These are phyloP conservation scores for Lycocorax pyrrhopterus DNA, from an alignment of 2,113 vertebrate species.

Conservation along the genomic window DNA sequence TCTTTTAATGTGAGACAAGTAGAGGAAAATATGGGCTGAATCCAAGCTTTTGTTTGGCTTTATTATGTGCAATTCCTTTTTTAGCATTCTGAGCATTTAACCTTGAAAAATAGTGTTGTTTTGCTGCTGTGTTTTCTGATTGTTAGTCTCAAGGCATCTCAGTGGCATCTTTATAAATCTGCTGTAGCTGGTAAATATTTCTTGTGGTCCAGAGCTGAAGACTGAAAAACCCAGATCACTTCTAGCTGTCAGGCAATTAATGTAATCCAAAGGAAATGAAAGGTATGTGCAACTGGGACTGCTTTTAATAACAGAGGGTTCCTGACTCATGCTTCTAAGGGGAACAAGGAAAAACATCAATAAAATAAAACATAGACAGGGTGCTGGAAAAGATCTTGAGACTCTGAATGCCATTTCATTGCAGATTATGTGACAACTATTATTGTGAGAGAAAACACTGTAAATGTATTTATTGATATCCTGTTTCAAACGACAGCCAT, in stretches of 20 bases:
- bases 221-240: slow-evolving; percentile 68
- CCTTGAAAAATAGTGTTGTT: slow-evolving; percentile 76
- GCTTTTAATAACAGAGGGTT: slow-evolving; percentile 70
- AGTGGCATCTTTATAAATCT: slow-evolving; percentile 76
- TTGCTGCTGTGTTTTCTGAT: slow-evolving; percentile 70
- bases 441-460: slow-evolving; percentile 13
- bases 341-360: slow-evolving; percentile 35
- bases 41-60: slow-evolving; percentile 54
- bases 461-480: slow-evolving; percentile 3
- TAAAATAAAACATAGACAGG: slow-evolving; percentile 39
- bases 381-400: neutral
- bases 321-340: slow-evolving; percentile 58
- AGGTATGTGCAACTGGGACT: slow-evolving; percentile 64
- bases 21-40: slow-evolving; percentile 1
- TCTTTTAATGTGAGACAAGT: slow-evolving; percentile 25
- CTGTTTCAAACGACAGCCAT: neutral
- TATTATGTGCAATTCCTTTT: slow-evolving; percentile 64
- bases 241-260: slow-evolving; percentile 78
- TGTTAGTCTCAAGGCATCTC: slow-evolving; percentile 75
- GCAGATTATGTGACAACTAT: slow-evolving; percentile 2
- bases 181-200: slow-evolving; percentile 72
- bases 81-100: slow-evolving; percentile 76
- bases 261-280: slow-evolving; percentile 77
- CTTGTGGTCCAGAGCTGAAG: slow-evolving; percentile 56
- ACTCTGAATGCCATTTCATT: slow-evolving; percentile 32